phyloP scores from a whole-genome alignment of 2,113 vertebrate species.

The Gavia stellata region DNA sequence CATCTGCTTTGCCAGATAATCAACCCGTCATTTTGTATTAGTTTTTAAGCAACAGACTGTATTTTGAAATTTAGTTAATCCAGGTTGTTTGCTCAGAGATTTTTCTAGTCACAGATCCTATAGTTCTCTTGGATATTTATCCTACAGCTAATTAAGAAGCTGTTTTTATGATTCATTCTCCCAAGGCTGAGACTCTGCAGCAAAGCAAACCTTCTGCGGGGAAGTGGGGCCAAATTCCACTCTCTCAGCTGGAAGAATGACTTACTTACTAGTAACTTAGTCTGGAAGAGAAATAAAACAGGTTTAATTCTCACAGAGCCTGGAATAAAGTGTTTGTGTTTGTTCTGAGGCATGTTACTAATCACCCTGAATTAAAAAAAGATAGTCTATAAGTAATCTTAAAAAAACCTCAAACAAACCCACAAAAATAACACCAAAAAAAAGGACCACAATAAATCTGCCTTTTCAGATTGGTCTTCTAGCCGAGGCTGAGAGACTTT shows the following conservation, averaged over 20 bases:
- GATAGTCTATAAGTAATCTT: neutral
- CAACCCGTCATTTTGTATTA: neutral
- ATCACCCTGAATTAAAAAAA: neutral
- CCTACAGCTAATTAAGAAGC: neutral
- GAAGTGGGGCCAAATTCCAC: neutral
- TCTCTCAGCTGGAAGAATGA: neutral
- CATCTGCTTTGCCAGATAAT: neutral
- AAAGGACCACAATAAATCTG: neutral
- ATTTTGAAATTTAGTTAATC: neutral
- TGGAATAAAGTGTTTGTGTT: neutral
- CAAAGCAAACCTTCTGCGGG: neutral
- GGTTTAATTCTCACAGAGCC: neutral
- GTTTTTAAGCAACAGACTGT: neutral
- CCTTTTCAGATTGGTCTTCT: neutral
- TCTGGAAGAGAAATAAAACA: neutral
- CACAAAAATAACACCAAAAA: neutral
- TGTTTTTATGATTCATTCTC: neutral
- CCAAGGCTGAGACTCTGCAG: neutral
- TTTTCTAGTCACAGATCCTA: neutral
- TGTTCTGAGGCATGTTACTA: neutral
- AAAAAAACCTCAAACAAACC: neutral
- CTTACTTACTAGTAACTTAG: neutral
- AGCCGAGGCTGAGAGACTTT: neutral
- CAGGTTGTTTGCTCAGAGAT: neutral
- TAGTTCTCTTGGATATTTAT: neutral